Evolutionary conservation across 2,888 invertebrate genomes (phyloP).

Genomic region (Rhopalosiphum nymphaeae): DNA sequence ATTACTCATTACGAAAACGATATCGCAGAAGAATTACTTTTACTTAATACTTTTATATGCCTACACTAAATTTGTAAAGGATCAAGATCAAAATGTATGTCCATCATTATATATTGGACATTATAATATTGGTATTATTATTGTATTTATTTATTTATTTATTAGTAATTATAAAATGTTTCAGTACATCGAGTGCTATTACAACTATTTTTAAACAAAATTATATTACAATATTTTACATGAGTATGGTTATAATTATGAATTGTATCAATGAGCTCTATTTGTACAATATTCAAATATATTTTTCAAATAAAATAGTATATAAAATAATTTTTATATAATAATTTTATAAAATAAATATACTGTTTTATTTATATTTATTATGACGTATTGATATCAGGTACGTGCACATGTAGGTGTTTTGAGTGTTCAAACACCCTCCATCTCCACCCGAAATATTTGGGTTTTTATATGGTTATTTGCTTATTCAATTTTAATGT

Average conservation of each 20-base stretch:
- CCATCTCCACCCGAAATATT: too few relatives aligned
- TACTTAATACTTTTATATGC: not conserved
- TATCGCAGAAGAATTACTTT: not conserved
- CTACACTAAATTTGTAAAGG: not conserved
- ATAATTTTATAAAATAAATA: not conserved
- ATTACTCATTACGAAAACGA: conserved; percentile 25
- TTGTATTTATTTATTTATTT: not conserved
- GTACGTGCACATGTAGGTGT: too few relatives aligned
- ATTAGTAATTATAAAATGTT: too few relatives aligned
- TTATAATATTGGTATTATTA: too few relatives aligned
- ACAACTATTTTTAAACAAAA: too few relatives aligned
- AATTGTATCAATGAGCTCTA: not conserved
- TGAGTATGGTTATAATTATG: too few relatives aligned
- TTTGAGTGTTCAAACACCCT: too few relatives aligned
- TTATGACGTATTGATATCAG: not conserved
- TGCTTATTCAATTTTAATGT: too few relatives aligned
- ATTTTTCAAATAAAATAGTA: not conserved
- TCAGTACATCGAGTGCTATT: too few relatives aligned
- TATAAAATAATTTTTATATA: not conserved
- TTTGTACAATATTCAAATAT: not conserved
- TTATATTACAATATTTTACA: too few relatives aligned
- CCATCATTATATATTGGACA: too few relatives aligned
- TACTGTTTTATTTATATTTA: not conserved
- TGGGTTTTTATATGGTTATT: too few relatives aligned
- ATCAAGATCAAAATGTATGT: not conserved